Percentiles rank a stretch among this genome's conserved stretches.
phyloP scores from a whole-genome alignment of 92 coral and sea anemone genomes.

The Palythoa caribaeorum region DNA sequence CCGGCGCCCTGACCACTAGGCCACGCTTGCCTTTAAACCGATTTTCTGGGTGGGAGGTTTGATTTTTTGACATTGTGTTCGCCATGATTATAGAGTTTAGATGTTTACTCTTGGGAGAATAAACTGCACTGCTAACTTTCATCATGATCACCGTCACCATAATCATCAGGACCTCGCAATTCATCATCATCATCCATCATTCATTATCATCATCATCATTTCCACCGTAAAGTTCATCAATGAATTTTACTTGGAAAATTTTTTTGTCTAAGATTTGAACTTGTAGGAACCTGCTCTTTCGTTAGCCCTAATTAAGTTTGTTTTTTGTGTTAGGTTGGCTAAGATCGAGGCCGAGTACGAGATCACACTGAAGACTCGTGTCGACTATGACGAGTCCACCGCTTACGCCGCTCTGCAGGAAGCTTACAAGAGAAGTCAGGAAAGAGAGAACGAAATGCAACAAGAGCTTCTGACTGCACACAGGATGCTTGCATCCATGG shows the following conservation, averaged over 20 bases:
- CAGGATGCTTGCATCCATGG: constrained; percentile 83
- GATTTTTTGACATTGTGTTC: too few species aligned
- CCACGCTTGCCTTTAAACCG: too few species aligned
- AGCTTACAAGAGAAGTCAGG: constrained; percentile 95
- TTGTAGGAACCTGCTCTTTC: not conserved
- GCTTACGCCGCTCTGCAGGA: constrained; percentile 90
- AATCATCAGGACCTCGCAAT: not conserved
- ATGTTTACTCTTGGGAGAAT: too few species aligned
- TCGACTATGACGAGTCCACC: constrained; percentile 83
- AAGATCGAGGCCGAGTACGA: constrained; percentile 95
- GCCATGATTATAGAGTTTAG: too few species aligned
- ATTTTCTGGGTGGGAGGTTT: too few species aligned
- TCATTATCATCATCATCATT: not conserved
- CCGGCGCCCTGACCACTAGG: too few species aligned
- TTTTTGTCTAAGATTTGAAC: not conserved
- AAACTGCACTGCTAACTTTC: too few species aligned
- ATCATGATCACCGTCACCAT: not conserved
- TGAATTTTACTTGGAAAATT: not conserved
- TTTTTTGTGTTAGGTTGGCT: constrained; percentile 55
- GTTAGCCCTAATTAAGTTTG: not conserved
- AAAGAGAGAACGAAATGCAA: constrained; percentile 94
- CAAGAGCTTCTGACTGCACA: constrained; percentile 88
- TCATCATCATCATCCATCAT: not conserved
- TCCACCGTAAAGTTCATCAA: not conserved
- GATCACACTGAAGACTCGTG: constrained; percentile 80